Evolutionary conservation across 1,140 invertebrate species (phyloP).

Genomic region (Meloidogyne hapla): DNA sequence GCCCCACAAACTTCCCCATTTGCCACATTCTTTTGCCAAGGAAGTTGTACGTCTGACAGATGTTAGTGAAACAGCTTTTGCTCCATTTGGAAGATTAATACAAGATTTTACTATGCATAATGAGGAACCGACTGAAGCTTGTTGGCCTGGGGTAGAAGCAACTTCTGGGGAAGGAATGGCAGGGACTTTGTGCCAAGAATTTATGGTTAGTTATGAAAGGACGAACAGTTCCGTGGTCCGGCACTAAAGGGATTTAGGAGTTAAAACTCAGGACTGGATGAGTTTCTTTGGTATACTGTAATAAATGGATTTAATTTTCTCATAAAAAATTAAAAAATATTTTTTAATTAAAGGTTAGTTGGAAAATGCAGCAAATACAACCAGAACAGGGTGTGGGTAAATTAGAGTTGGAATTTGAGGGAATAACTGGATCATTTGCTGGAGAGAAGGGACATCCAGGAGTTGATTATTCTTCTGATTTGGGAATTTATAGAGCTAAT

Average conservation of each 20-base stretch:
- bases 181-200: conserved; percentile 43
- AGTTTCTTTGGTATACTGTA: too few species aligned
- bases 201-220: conserved; percentile 40
- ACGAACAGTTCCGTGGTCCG: background rate
- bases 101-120: conserved; percentile 27
- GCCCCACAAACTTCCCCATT: conserved; percentile 17
- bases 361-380: background rate
- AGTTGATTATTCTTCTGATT: conserved; percentile 47
- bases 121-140: conserved; percentile 10
- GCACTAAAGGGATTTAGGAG: too few species aligned
- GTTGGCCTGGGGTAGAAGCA: conserved; percentile 9
- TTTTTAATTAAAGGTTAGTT: conserved; percentile 15
- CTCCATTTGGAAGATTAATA: conserved; percentile 36
- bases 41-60: conserved; percentile 37
- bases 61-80: conserved; percentile 25
- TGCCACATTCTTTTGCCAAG: conserved; percentile 35
- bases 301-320: background rate
- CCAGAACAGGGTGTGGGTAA: background rate
- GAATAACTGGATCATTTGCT: conserved; percentile 49
- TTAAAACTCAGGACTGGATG: background rate
- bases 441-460: conserved; percentile 48
- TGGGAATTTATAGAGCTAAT: conserved; percentile 49
- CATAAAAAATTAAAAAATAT: background rate
- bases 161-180: conserved; percentile 24
- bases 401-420: conserved; percentile 43